Percentiles rank a stretch among this genome's conserved stretches.
Evolutionary conservation across 1,140 invertebrate genomes (phyloP).

Genomic region (Phocides pigmalion): DNA sequence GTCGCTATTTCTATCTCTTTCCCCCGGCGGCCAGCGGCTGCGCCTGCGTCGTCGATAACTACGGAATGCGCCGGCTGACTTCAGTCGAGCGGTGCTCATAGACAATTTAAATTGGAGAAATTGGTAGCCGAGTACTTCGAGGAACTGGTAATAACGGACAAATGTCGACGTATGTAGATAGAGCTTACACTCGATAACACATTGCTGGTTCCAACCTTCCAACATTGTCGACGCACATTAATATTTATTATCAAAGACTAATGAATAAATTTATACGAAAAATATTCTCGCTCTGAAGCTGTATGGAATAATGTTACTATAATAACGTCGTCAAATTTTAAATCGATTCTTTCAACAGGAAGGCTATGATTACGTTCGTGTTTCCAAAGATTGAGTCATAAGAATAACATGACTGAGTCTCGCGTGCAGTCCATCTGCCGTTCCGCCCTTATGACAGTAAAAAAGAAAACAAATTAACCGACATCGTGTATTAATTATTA

Average conservation of each 20-base stretch:
- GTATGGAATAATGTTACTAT: conserved; percentile 7
- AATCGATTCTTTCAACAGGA: conserved; percentile 18
- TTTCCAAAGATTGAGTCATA: conserved; percentile 14
- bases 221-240: conserved; percentile 47
- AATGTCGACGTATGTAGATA: conserved; percentile 61
- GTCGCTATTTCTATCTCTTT: conserved; percentile 58
- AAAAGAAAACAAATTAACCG: too few species aligned
- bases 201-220: conserved; percentile 41
- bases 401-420: conserved; percentile 8
- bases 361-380: conserved; percentile 6
- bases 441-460: conserved; percentile 9
- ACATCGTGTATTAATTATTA: too few species aligned
- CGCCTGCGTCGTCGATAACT: conserved; percentile 73
- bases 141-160: conserved; percentile 72
- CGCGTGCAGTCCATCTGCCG: conserved; percentile 14
- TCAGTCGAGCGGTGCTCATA: conserved; percentile 80
- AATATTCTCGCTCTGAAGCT: background rate
- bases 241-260: conserved; percentile 49
- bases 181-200: conserved; percentile 44
- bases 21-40: conserved; percentile 52
- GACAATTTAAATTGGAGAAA: conserved; percentile 83
- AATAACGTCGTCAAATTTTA: conserved; percentile 36
- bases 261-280: conserved; percentile 34
- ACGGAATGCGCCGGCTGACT: conserved; percentile 80
- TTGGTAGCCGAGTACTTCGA: conserved; percentile 71